Conservation (phyloP, 2,888 invertebrate species). For the Acholoe squamosa region DNA sequence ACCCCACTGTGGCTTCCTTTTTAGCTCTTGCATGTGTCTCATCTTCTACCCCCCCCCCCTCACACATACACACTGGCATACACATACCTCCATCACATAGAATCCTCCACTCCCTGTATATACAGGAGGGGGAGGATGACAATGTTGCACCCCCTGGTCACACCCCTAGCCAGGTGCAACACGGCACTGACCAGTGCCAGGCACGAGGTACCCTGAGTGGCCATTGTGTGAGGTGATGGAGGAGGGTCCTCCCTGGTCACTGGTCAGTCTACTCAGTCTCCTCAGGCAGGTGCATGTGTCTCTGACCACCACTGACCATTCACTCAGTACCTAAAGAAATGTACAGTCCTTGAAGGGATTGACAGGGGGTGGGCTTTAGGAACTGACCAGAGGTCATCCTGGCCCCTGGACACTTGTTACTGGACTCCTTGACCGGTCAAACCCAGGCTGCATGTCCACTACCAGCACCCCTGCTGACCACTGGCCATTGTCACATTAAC, state of each 20-base stretch:
- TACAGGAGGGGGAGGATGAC: background rate
- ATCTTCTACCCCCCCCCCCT: background rate
- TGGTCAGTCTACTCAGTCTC: conserved; percentile 1
- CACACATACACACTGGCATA: background rate
- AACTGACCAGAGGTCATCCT: conserved; percentile 11
- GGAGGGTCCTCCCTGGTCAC: conserved; percentile 8
- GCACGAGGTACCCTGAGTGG: conserved; percentile 10
- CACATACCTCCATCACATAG: background rate
- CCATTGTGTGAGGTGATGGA: conserved; percentile 30
- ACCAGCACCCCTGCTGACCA: background rate
- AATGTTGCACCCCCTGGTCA: background rate
- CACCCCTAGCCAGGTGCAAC: conserved; percentile 29
- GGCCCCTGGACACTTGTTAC: conserved; percentile 44
- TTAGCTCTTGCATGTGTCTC: background rate
- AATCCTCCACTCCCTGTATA: too few relatives aligned
- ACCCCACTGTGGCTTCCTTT: background rate
- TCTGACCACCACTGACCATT: background rate
- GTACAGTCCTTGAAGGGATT: background rate
- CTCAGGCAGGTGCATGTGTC: conserved; percentile 8
- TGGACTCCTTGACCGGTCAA: background rate
- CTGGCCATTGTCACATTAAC: background rate
- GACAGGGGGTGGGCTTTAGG: background rate
- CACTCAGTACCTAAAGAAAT: background rate
- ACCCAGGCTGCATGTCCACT: background rate
- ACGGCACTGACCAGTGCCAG: background rate